Base-by-base conservation (phyloP, 1,140 invertebrate genomes). In the Reticulitermes speratus region DNA sequence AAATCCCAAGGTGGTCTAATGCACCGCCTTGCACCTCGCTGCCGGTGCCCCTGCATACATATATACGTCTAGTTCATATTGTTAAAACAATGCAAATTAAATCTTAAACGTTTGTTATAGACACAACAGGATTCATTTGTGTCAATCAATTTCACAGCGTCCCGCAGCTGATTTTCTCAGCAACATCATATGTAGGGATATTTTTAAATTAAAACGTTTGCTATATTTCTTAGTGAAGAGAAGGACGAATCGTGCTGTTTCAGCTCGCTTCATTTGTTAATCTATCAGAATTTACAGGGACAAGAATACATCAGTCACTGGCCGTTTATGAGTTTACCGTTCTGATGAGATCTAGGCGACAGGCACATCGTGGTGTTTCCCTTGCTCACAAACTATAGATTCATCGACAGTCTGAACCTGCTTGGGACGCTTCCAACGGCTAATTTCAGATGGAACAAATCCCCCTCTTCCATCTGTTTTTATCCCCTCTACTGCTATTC, bases 361-460 rank as follows among this genome's bases (percentile, higher is more conserved):
- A 19, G 81, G n/a, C n/a, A 30, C 30, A 38, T 38, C 38, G 82
- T 83, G 32, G 82, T 21, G 82, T 45, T 83, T 84, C 83, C 44
- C 48, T 30, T 48, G 44, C 38, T 48, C 9, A 48, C 44, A 48
- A 25, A 84, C 44, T 84, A 14, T 48, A 84, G 83, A 84, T 11
- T 30, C 44, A 44, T 44, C 44, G 3, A 7, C 12, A 14, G 23
- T 14, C 14, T 59, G 16, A 52, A 38, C 85, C 44, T 14, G 44
- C 44, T 48, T 91, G 90, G 90, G 89, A 84, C 44, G 44, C 44
- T 85, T 89, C 90, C 90, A 91, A 88, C 88, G 86, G 89, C 90
- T 91, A 91, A 91, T 90, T 90, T 89, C 88, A 90, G 90, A 89
- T 88, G 88, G 89, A 89, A 88, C 87, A 45, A 86, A 86, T 84